These are phyloP conservation scores for Platysternon megacephalum DNA, from an alignment of 2,113 vertebrate genomes.

Conservation along the genomic window DNA sequence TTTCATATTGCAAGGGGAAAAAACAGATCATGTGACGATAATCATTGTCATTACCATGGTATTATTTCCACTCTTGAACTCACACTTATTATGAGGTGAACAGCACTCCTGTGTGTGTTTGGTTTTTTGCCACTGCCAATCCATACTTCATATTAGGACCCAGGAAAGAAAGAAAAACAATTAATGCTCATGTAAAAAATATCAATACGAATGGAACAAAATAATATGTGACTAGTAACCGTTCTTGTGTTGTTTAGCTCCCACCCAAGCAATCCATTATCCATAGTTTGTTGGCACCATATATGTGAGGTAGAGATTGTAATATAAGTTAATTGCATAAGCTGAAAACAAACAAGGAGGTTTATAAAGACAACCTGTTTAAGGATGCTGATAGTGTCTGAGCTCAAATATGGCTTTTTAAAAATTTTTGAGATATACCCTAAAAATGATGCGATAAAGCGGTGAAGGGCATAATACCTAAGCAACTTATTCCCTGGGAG, in stretches of 20 bases:
- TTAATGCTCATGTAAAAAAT: not conserved
- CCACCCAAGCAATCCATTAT: not conserved
- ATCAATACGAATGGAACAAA: not conserved
- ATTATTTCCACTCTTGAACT: not conserved
- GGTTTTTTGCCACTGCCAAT: not conserved
- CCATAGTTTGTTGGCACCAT: not conserved
- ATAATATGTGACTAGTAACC: not conserved
- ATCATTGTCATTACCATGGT: not conserved
- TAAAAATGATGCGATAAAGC: too few species aligned
- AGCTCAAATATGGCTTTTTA: not conserved
- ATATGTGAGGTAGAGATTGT: not conserved
- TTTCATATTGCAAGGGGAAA: not conserved
- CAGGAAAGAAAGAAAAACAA: not conserved
- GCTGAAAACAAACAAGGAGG: not conserved
- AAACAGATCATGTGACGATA: not conserved
- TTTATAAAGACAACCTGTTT: not conserved
- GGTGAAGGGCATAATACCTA: not conserved
- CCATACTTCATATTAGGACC: not conserved
- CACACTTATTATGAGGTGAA: not conserved
- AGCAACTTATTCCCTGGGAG: not conserved
- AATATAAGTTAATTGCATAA: not conserved
- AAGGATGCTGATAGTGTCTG: not conserved
- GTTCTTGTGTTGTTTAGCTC: not conserved
- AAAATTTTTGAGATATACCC: not conserved
- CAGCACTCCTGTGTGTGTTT: not conserved